Percentiles rank a stretch among this genome's conserved stretches.
Evolutionary conservation across 2,797 vertebrate genomes (phyloP).

Genomic region (Distichodus sexfasciatus): DNA sequence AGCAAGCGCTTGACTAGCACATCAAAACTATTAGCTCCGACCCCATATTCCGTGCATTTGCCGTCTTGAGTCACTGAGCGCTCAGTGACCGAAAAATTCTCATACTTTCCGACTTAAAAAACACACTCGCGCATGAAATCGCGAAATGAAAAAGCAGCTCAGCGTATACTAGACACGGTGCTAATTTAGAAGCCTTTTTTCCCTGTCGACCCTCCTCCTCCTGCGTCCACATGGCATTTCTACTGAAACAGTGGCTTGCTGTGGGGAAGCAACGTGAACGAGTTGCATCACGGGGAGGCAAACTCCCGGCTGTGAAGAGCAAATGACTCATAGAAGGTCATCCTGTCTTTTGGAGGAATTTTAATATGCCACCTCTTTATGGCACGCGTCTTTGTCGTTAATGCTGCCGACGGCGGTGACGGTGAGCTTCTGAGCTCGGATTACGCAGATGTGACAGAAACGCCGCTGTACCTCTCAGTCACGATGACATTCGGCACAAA

Average conservation of each 20-base stretch:
- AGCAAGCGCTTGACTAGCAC: no score
- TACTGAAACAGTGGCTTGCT: background rate
- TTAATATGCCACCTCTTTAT: background rate
- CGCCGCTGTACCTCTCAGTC: background rate
- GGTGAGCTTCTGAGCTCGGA: background rate
- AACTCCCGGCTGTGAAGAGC: background rate
- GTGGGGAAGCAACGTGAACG: background rate
- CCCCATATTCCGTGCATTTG: no score
- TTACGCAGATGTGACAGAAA: slow-evolving; percentile 16
- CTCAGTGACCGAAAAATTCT: no score
- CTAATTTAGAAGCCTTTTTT: no score
- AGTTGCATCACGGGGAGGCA: background rate
- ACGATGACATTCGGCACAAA: slow-evolving; percentile 31
- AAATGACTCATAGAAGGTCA: background rate
- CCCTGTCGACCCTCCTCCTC: no score
- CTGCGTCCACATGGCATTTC: background rate
- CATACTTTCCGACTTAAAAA: no score
- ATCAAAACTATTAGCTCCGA: no score
- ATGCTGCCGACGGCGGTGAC: background rate
- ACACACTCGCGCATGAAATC: no score
- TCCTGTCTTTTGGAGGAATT: slow-evolving; percentile 1
- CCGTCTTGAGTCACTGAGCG: no score
- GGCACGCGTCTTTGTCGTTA: background rate
- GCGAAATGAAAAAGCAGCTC: no score
- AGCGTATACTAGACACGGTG: no score